Conservation (phyloP, 2,888 invertebrate species). For the Camponotus fellah region DNA sequence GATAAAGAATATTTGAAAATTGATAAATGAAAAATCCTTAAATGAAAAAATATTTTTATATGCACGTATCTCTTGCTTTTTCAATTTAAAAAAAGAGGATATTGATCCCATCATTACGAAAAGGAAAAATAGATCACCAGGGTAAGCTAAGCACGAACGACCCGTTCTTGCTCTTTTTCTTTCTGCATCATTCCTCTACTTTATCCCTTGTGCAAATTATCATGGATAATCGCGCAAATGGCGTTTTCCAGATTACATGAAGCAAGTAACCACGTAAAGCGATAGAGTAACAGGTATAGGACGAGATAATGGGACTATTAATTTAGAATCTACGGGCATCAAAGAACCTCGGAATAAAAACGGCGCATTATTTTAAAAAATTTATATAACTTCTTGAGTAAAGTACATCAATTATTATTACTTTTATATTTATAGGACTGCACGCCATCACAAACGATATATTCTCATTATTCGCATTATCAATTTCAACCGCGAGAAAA, state of each 20-base stretch:
- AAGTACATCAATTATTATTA: conserved; percentile 13
- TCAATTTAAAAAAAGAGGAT: not conserved
- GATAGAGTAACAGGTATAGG: not conserved
- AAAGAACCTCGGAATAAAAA: conserved; percentile 13
- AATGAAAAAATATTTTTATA: not conserved
- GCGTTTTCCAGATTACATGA: conserved; percentile 36
- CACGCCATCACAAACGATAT: not conserved
- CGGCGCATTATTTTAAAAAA: not conserved
- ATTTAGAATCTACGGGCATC: conserved; percentile 13
- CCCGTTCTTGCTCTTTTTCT: conserved; percentile 40
- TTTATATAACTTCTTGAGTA: not conserved
- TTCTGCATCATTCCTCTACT: conserved; percentile 11
- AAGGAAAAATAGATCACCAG: conserved; percentile 35
- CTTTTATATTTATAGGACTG: conserved; percentile 15
- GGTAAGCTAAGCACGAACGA: conserved; percentile 18
- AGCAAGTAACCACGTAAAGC: conserved; percentile 26
- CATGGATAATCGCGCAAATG: conserved; percentile 40
- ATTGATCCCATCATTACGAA: not conserved
- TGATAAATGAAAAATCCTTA: not conserved
- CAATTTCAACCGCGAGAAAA: not conserved
- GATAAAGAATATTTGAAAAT: not conserved
- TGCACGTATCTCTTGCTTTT: not conserved
- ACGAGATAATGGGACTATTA: conserved; percentile 14
- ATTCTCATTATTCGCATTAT: not conserved
- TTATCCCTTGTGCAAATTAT: conserved; percentile 43